phyloP scores from a whole-genome alignment of 2,888 invertebrate genomes.

The Mesoligia furuncula region DNA sequence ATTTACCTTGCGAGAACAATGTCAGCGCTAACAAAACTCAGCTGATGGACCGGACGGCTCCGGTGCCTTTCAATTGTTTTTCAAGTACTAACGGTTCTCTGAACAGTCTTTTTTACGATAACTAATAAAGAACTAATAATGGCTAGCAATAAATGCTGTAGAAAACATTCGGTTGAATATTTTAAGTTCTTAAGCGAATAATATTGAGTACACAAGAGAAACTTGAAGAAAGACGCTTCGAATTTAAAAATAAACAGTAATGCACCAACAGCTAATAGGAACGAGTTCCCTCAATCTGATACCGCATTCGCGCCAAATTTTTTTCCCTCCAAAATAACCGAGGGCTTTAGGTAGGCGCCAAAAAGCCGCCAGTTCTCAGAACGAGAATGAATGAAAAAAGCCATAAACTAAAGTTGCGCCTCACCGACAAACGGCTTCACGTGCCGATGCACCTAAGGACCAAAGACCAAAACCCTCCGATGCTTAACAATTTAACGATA shows the following conservation, averaged over 20 bases:
- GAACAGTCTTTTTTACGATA: constrained; percentile 50
- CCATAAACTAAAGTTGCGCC: constrained; percentile 79
- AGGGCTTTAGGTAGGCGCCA: constrained; percentile 84
- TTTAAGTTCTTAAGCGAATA: constrained; percentile 4
- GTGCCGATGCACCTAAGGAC: constrained; percentile 86
- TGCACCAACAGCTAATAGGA: constrained; percentile 56
- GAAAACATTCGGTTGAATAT: constrained; percentile 18
- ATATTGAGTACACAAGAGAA: background rate
- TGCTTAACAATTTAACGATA: constrained; percentile 82
- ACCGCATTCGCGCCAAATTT: constrained; percentile 75
- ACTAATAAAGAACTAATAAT: constrained; percentile 39
- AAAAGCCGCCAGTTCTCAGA: constrained; percentile 87
- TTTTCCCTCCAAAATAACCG: constrained; percentile 71
- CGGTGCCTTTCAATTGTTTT: constrained; percentile 58
- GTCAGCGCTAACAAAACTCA: constrained; percentile 69
- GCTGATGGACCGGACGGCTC: constrained; percentile 47
- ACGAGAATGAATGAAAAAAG: constrained; percentile 86
- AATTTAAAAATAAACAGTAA: constrained; percentile 58
- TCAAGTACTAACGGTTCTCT: constrained; percentile 56
- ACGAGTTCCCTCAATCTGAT: constrained; percentile 60
- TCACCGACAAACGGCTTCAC: constrained; percentile 87
- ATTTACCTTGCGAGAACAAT: constrained; percentile 70
- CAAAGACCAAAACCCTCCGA: constrained; percentile 79
- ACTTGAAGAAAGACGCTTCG: constrained; percentile 19
- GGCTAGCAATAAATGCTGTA: constrained; percentile 34